Evolutionary conservation across 2,797 vertebrate genomes (phyloP), one percentile per base, ranked within the genome.

Genomic region (Premnoplex brunnescens): DNA sequence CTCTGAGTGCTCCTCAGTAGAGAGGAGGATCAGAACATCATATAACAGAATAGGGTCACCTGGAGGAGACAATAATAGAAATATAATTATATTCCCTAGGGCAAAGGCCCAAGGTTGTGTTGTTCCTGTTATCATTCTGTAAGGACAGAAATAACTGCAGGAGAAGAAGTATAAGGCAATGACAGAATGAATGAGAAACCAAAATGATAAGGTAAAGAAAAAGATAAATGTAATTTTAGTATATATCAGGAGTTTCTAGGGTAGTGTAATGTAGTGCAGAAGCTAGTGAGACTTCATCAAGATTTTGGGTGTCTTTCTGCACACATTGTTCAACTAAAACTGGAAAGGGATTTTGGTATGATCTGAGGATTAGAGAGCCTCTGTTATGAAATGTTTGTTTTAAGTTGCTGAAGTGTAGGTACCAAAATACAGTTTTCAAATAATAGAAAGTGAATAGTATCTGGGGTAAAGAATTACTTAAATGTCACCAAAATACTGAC

Each of bases 1-100:
- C 87, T 92, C 66, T 88, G 68, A 95, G 94, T 78, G 76, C 66
- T 95, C 32, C 89, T 93, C 66, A 77, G 41, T 43, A 71, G 69
- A 71, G 48, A 89, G 27, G 46, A 86, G 36, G 48, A 88, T 92
- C 81, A 68, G 87, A 94, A 92, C 92, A 89, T 59, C 23, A 23
- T 71, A 39, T 10, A 74, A 32, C 23, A 91, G 68, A 88, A 89
- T 39, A 88, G 78, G 93, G 91, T 93, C 89, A 95, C 58, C 82
- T 89, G 74, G 64, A 89, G 81, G 81, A 94, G 82, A 88, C 12
- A 80, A 32, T 89, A 85, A 91, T 73, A 89, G 85, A 89, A 85
- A 71, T 95, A 56, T 77, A 85, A 95, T 85, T 60, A 77, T 83
- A 89, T 71, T 93, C 89, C 60, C 32, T 56, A 80, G 56, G 41